These are phyloP conservation scores for Gonocerus acuteangulatus DNA, from an alignment of 2,888 invertebrate genomes.

Conservation along the genomic window DNA sequence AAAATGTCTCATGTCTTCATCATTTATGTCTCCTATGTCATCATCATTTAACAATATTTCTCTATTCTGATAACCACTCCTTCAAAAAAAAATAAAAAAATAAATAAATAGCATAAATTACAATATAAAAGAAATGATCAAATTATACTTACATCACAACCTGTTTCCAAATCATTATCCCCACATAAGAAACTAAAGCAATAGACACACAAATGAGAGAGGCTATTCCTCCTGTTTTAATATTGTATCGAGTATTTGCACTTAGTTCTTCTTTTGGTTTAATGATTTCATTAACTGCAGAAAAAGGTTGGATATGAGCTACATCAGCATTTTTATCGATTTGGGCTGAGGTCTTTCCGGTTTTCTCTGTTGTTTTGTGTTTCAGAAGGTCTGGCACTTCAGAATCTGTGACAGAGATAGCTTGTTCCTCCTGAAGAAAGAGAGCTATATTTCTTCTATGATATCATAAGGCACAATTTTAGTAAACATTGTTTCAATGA, in stretches of 20 bases:
- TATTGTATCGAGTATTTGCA: neutral
- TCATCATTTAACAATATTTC: constrained; percentile 35
- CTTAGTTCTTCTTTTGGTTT: neutral
- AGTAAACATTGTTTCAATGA: too few relatives aligned
- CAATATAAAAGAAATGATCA: neutral
- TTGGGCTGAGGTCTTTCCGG: neutral
- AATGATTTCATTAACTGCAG: neutral
- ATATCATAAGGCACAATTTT: too few relatives aligned
- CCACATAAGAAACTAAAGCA: constrained; percentile 26
- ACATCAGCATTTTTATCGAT: neutral
- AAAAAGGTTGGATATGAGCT: neutral
- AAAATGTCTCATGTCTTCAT: constrained; percentile 33
- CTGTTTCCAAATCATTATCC: constrained; percentile 29
- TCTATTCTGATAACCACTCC: constrained; percentile 32
- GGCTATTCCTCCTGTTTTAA: constrained; percentile 25
- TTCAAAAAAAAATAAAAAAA: constrained; percentile 15
- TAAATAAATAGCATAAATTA: neutral
- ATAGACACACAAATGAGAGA: constrained; percentile 28
- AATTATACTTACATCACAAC: constrained; percentile 27
- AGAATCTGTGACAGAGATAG: neutral
- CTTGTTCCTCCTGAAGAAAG: too few relatives aligned
- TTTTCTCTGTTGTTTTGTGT: neutral
- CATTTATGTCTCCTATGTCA: constrained; percentile 35
- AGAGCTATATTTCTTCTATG: too few relatives aligned
- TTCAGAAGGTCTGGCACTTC: neutral